Conservation (phyloP, 2,888 invertebrate species). For the Tribolium freemani region DNA sequence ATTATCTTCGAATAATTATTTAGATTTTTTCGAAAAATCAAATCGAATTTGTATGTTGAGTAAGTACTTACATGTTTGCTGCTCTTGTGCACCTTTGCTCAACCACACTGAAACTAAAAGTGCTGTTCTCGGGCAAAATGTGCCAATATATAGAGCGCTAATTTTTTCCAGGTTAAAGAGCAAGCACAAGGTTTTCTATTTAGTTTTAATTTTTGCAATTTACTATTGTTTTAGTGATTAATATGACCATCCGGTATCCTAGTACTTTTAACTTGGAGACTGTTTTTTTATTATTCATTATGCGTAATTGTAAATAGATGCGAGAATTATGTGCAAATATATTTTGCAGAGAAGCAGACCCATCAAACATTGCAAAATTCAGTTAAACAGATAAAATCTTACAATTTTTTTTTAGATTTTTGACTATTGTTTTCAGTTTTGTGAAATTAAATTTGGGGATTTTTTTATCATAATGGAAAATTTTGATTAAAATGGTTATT, state of each 20-base stretch:
- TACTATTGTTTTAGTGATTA: not conserved
- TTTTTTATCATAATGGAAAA: too few species aligned
- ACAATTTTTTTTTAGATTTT: too few species aligned
- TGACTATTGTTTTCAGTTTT: too few species aligned
- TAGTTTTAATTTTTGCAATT: not conserved
- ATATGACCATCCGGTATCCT: not conserved
- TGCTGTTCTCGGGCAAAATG: not conserved
- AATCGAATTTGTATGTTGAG: too few species aligned
- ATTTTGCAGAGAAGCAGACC: not conserved
- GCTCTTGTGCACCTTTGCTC: not conserved
- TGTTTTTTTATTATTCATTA: not conserved
- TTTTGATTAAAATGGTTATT: too few species aligned
- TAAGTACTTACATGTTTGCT: not conserved
- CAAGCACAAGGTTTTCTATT: not conserved
- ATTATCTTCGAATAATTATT: too few species aligned
- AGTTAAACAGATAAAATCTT: too few species aligned
- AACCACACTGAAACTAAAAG: constrained; percentile 2
- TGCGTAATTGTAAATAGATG: not conserved
- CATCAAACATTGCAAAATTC: not conserved
- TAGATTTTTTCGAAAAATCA: too few species aligned
- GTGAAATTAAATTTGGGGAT: too few species aligned
- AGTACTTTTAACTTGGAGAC: not conserved
- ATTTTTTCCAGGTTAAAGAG: not conserved
- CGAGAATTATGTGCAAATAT: not conserved
- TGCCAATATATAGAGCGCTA: not conserved